Evolutionary conservation across 1,140 invertebrate species (phyloP).

Genomic region (Drosophila serrata): DNA sequence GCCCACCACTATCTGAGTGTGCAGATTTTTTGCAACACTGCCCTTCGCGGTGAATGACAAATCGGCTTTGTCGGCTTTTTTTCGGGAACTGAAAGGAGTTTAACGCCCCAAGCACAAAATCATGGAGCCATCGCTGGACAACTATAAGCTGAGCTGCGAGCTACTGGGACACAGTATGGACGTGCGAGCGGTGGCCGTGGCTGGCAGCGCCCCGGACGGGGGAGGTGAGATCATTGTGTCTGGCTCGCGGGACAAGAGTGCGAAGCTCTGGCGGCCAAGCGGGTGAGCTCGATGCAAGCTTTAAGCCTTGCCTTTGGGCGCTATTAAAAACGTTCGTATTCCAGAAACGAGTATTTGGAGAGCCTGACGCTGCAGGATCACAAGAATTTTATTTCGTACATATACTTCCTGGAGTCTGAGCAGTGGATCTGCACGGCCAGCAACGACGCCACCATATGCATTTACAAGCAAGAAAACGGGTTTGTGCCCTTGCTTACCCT

Average conservation of each 20-base stretch:
- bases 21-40: constrained; percentile 39
- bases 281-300: constrained; percentile 86
- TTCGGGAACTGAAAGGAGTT: constrained; percentile 5
- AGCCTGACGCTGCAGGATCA: constrained; percentile 92
- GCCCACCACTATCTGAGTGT: constrained; percentile 34
- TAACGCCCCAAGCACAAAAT: not conserved
- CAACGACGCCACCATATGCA: constrained; percentile 93
- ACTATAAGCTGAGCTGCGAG: constrained; percentile 92
- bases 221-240: constrained; percentile 91
- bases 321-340: not conserved
- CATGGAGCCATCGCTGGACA: constrained; percentile 78
- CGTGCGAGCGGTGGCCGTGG: constrained; percentile 91
- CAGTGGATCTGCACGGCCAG: constrained; percentile 93
- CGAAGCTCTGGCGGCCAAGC: constrained; percentile 93
- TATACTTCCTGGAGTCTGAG: constrained; percentile 92
- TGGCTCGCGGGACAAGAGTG: constrained; percentile 94
- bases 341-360: constrained; percentile 87
- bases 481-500: constrained; percentile 89
- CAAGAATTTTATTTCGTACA: constrained; percentile 93
- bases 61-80: constrained; percentile 1
- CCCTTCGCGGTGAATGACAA: constrained; percentile 23
- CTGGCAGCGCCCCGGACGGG: constrained; percentile 88
- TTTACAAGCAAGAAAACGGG: constrained; percentile 89
- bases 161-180: constrained; percentile 93
- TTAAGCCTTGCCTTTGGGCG: not conserved